A percentile compares a stretch with the other conserved stretches of the same genome.
phyloP scores from a whole-genome alignment of 2,888 invertebrate genomes.

The Ectropis crepuscularia region DNA sequence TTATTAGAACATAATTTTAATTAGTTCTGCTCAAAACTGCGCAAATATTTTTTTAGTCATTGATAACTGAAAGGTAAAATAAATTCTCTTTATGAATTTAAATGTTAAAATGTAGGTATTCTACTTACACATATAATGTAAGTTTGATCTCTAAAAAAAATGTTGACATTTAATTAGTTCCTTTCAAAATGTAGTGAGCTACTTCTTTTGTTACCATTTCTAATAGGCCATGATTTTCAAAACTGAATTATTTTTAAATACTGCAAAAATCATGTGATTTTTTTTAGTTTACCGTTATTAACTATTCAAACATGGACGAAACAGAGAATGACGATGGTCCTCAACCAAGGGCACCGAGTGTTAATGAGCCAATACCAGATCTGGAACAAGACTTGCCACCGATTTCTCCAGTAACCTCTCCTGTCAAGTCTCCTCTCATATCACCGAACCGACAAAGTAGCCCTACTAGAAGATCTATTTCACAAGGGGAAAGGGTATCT shows the following conservation, averaged over 20 bases:
- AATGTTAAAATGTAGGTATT: neutral
- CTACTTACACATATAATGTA: neutral
- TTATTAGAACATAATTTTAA: no score
- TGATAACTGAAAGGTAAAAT: no score
- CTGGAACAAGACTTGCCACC: slow-evolving; percentile 4
- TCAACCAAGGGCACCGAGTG: slow-evolving; percentile 22
- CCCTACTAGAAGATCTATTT: slow-evolving; percentile 21
- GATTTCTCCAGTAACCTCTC: slow-evolving; percentile 9
- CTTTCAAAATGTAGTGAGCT: neutral
- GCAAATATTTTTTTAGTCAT: no score
- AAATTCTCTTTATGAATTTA: no score
- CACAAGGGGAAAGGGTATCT: slow-evolving; percentile 19
- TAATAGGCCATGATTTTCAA: slow-evolving; percentile 58
- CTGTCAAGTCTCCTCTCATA: slow-evolving; percentile 8
- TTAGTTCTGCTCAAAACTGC: no score
- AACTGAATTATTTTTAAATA: slow-evolving; percentile 26
- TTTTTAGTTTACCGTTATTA: slow-evolving; percentile 34
- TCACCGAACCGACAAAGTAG: slow-evolving; percentile 28
- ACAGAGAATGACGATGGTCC: slow-evolving; percentile 22
- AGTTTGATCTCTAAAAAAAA: neutral
- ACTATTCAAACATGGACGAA: slow-evolving; percentile 30
- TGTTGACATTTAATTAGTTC: neutral
- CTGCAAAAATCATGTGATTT: slow-evolving; percentile 48
- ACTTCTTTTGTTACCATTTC: slow-evolving; percentile 50
- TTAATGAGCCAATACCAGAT: neutral